These are phyloP conservation scores for Homalodisca vitripennis DNA, from an alignment of 1,140 invertebrate genomes.

Conservation along the genomic window DNA sequence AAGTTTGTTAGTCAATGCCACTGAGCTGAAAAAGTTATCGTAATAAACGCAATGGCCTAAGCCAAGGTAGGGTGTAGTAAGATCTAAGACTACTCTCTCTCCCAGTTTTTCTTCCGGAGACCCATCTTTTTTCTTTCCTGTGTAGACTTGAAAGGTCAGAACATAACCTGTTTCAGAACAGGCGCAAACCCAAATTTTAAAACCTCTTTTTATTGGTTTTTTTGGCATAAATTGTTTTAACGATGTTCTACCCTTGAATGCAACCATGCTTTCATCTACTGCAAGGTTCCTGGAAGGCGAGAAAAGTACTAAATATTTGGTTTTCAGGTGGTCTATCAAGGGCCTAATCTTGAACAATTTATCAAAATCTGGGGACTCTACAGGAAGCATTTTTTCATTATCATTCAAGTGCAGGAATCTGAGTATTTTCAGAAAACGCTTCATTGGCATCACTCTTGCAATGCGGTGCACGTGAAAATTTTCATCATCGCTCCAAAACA, in stretches of 20 bases:
- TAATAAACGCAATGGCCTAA: conserved; percentile 35
- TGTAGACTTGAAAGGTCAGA: conserved; percentile 41
- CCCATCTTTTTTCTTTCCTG: conserved; percentile 39
- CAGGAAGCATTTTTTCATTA: conserved; percentile 32
- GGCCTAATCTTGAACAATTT: conserved; percentile 32
- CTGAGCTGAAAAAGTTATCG: conserved; percentile 34
- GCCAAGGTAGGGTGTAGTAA: conserved; percentile 27
- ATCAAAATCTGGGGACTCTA: conserved; percentile 29
- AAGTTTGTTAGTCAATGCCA: conserved; percentile 23
- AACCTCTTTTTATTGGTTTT: conserved; percentile 44
- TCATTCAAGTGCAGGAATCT: conserved; percentile 36
- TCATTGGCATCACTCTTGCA: conserved; percentile 34
- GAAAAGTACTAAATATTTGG: conserved; percentile 18
- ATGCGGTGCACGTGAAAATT: conserved; percentile 36
- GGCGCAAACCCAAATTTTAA: conserved; percentile 44
- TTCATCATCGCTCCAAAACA: conserved; percentile 35
- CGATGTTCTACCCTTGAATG: conserved; percentile 42
- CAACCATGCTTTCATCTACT: conserved; percentile 38
- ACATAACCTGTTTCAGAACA: conserved; percentile 41
- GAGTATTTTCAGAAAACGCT: conserved; percentile 37
- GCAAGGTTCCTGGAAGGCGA: conserved; percentile 22
- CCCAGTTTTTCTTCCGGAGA: conserved; percentile 35
- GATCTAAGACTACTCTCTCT: conserved; percentile 39
- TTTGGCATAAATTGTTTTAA: conserved; percentile 45
- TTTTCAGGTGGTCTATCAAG: conserved; percentile 27